phyloP scores from a whole-genome alignment of 1,140 invertebrate species.

The Drosophila ficusphila region DNA sequence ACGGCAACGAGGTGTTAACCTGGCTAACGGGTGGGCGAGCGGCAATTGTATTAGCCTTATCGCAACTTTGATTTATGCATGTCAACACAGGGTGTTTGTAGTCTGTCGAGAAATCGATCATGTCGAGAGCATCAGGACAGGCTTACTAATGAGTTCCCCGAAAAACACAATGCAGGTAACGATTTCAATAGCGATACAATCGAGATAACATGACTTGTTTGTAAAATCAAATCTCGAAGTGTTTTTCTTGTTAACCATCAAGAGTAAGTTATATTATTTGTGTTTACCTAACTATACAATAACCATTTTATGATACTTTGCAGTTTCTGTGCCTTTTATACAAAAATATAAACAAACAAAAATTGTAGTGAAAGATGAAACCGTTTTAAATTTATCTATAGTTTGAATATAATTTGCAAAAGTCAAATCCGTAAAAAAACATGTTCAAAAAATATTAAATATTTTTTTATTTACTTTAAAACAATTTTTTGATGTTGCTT shows the following conservation, averaged over 20 bases:
- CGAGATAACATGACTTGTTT: constrained; percentile 8
- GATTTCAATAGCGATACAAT: background rate
- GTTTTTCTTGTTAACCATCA: too few species aligned
- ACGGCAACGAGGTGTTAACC: constrained; percentile 63
- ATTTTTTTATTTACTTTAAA: too few species aligned
- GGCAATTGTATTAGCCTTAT: constrained; percentile 73
- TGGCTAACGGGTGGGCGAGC: constrained; percentile 29
- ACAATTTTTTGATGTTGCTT: background rate
- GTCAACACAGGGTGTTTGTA: constrained; percentile 45
- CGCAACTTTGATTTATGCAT: constrained; percentile 67
- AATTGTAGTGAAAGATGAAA: too few species aligned
- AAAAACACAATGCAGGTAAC: background rate
- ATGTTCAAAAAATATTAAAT: background rate
- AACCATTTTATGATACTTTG: too few species aligned
- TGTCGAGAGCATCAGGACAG: background rate
- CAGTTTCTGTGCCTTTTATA: too few species aligned
- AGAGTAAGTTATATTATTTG: too few species aligned
- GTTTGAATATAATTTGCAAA: too few species aligned
- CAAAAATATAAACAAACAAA: too few species aligned
- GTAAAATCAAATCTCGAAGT: background rate
- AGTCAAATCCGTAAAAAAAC: too few species aligned
- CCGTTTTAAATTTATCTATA: too few species aligned
- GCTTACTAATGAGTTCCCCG: constrained; percentile 43
- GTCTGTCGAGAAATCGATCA: constrained; percentile 33
- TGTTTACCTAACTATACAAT: too few species aligned